Evolutionary conservation across 2,113 vertebrate genomes (phyloP), one percentile per base, ranked within the genome.

Genomic region (Lethenteron camtschaticum): DNA sequence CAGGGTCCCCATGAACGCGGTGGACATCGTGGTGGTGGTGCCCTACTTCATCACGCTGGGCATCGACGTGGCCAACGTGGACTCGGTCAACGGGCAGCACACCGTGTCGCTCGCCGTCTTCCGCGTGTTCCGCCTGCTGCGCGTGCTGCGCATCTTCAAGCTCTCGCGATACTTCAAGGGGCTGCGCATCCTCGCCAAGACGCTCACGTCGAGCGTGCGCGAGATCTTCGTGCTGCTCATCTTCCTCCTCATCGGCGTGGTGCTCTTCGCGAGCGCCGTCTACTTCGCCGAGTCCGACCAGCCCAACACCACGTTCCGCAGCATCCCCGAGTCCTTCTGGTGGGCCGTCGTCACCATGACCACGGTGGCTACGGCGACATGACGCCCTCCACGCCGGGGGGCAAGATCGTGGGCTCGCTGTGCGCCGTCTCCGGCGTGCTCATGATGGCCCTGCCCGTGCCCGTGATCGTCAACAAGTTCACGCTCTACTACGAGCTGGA

Each of bases 381-480:
- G 63, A 20, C 63, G n/a, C 63, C 63, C 10, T 1, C 2, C 9
- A 16, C 63, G 8, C 9, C 20, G 10, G 63, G 63, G n/a, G 63
- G 63, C n/a, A n/a, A 20, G n/a, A 9, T 66, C n/a, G 63, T 66
- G 24, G 63, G 63, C 63, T 16, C n/a, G 9, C n/a, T 66, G 63
- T 66, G 63, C 63, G 63, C 63, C 10, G 63, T 66, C 8, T 66
- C 63, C 20, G 63, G 63, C 63, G 63, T 66, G 9, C 63, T 66
- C 63, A 66, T 66, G 63, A 66, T 66, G n/a, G 63, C 63, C 9
- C 24, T 66, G 63, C 63, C 63, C 63, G 63, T 66, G 63, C 63
- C 63, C 63, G 63, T 66, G n/a, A 66, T 66, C 10, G 63, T 66
- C n/a, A 66, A 20, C 63, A 66, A 66, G n/a, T 66, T 66, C 63